Base-by-base conservation (phyloP, 2,888 invertebrate species). In the Caenorhabditis sp. region DNA sequence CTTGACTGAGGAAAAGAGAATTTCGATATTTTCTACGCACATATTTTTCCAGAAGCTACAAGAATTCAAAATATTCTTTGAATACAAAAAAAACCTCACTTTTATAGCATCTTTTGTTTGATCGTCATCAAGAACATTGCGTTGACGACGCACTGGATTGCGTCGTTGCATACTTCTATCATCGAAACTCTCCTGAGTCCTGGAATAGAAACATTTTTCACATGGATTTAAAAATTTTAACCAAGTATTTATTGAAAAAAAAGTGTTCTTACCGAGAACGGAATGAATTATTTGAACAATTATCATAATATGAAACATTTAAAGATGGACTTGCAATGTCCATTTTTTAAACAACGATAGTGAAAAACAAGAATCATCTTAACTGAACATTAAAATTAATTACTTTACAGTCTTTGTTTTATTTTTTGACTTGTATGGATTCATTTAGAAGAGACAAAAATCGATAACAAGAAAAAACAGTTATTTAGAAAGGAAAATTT, bases 51-150 rank as follows among this genome's bases (percentile, higher is more conserved):
- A 79, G 60, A 0, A 79, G 58, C 77, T 79, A 59, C 53, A 75
- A 63, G n/a, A 43, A 31, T 31, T 31, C 31, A 4, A n/a, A n/a
- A 31, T 31, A 10, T 31, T 59, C 8, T 43, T 10, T 36, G 4
- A 36, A 14, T 36, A 56, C 3, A 27, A 59, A 60, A 21, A 50
- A 10, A 31, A 54, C 10, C 61, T 59, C 17, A 80, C 82, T 65
- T 82, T 80, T 70, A 82, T 67, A 1, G 76, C 82, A 56, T 78
- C 78, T 49, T 69, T 71, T 3, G 76, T 78, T 60, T 82, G 77
- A 14, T 73, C 77, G 26, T 76, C 75, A 60, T 80, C 82, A n/a
- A 80, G 69, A 50, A 60, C 43, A 14, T 38, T 70, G 3, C 68
- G 57, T 49, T 79, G 76, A 26, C 77, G 67, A 59, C 76, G 77